A percentile compares a stretch with the other conserved stretches of the same genome.
Evolutionary conservation across 1,140 invertebrate species (phyloP).

Genomic region (Doryteuthis pealeii): DNA sequence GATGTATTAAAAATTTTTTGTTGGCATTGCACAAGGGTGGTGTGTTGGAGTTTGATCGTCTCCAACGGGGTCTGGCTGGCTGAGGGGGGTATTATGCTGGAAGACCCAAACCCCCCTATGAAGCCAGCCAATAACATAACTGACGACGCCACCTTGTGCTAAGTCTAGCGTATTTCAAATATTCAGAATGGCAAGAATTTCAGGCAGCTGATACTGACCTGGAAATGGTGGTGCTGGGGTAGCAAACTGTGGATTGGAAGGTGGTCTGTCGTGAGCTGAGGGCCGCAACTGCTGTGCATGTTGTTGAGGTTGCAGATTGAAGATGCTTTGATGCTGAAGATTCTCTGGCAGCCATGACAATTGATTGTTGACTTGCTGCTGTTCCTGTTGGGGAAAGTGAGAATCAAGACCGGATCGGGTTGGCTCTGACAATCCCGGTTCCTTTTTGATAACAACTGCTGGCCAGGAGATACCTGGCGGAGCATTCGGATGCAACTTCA

Average conservation of each 20-base stretch:
- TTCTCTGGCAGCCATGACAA: not conserved
- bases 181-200: too few species aligned
- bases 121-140: too few species aligned
- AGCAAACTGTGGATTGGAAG: conserved; percentile 7
- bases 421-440: not conserved
- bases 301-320: not conserved
- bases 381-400: not conserved
- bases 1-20: too few species aligned
- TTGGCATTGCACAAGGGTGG: too few species aligned
- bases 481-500: not conserved
- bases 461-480: not conserved
- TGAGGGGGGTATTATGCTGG: too few species aligned
- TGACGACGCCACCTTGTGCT: too few species aligned
- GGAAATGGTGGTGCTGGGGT: not conserved
- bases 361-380: not conserved
- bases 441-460: not conserved
- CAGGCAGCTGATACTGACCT: not conserved
- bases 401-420: not conserved
- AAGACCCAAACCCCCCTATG: too few species aligned
- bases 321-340: not conserved
- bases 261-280: not conserved
- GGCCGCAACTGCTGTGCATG: not conserved
- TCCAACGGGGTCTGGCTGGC: too few species aligned
- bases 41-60: too few species aligned
- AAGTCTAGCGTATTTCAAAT: too few species aligned